Evolutionary conservation across 2,888 invertebrate genomes (phyloP), one percentile per base, ranked within the genome.

Genomic region (Cryptus viduatorius): DNA sequence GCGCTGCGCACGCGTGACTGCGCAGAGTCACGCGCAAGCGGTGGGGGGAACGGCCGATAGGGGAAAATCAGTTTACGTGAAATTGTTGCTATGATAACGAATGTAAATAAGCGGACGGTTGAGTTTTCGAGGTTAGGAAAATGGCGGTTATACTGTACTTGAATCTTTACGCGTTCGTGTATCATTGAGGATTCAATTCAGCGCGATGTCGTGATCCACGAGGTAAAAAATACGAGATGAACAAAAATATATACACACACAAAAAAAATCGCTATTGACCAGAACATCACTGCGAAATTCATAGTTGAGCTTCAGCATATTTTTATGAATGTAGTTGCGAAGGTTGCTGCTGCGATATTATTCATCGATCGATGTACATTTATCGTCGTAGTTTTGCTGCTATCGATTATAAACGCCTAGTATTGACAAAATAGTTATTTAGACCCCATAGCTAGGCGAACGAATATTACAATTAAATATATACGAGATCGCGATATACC

Each of bases 281-380:
- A 56, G 46, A 65, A 24, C 56, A 75, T 75, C 65, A 72, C 69
- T 29, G 64, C 56, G 72, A 71, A 80, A 29, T 82, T 84, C 50
- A 75, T 79, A 24, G 56, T 56, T 65, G 82, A 84, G 84, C 82
- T 82, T 82, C 78, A 82, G 84, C 84, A 79, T 82, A 84, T 84
- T 84, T 84, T 84, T 84, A 79, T 79, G 73, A 75, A 75, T 69
- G 65, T 64, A 71, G 24, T 44, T 42, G n/a, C 29, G 14, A 68
- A 24, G 31, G 42, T 71, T 53, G 71, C 59, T 46, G 37, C 46
- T 61, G 37, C 59, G 71, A 56, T 29, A 71, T 71, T 56, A 42
- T 12, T 71, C 71, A 16, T 29, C 56, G 72, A 59, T 44, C 44
- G 56, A 44, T 72, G 56, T 59, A 44, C 72, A 59, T 42, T 48